Evolutionary conservation across 2,113 vertebrate genomes (phyloP).

Genomic region (Galbula dea): DNA sequence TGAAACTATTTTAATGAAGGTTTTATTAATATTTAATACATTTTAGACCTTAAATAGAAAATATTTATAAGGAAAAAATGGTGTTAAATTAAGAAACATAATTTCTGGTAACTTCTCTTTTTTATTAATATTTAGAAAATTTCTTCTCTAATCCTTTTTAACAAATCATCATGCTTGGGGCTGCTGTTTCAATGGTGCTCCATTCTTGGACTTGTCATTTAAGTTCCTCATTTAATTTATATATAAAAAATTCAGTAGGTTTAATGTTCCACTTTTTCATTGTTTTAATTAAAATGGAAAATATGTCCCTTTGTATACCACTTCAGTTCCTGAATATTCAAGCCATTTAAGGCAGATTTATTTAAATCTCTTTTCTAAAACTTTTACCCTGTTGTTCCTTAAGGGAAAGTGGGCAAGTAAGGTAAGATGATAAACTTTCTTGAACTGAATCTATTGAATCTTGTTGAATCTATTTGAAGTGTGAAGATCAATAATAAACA

Average conservation of each 20-base stretch:
- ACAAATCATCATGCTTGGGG: neutral
- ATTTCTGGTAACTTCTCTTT: constrained; percentile 1
- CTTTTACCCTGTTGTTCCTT: neutral
- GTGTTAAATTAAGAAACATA: neutral
- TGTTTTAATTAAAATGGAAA: constrained; percentile 3
- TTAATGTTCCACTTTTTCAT: neutral
- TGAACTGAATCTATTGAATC: neutral
- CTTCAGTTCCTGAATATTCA: neutral
- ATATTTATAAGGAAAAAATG: constrained; percentile 50
- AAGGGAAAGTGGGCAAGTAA: neutral
- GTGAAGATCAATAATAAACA: neutral
- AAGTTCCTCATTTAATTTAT: constrained; percentile 3
- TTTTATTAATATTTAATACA: constrained; percentile 31
- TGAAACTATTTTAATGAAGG: constrained; percentile 33
- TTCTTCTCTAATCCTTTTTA: neutral
- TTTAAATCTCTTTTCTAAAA: neutral
- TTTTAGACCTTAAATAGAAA: constrained; percentile 51
- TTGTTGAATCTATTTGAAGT: neutral
- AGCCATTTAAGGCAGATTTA: neutral
- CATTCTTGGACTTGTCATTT: neutral
- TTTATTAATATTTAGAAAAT: constrained; percentile 36
- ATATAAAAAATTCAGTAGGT: neutral
- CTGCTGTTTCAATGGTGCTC: neutral
- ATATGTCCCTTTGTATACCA: neutral
- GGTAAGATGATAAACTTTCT: neutral